phyloP scores from a whole-genome alignment of 2,113 vertebrate species.

The Thamnophis sirtalis region DNA sequence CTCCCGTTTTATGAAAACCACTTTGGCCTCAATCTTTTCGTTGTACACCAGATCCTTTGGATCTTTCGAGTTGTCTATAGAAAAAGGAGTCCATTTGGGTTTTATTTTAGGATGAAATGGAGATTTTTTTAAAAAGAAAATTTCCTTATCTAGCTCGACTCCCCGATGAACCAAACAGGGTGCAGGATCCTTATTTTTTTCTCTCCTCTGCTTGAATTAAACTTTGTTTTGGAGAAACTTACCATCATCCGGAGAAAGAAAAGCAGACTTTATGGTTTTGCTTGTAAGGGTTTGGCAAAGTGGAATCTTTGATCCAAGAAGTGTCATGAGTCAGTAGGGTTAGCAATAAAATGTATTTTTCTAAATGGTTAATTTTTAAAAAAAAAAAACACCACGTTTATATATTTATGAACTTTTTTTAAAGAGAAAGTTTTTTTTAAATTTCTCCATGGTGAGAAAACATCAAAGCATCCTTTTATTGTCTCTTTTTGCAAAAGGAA shows the following conservation, averaged over 20 bases:
- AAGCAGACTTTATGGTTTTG: conserved; percentile 66
- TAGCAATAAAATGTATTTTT: conserved; percentile 72
- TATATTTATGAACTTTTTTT: conserved; percentile 57
- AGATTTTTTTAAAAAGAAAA: conserved; percentile 3
- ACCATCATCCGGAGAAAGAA: conserved; percentile 26
- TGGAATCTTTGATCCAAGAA: background rate
- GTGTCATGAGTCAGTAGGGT: conserved; percentile 33
- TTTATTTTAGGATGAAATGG: conserved; percentile 42
- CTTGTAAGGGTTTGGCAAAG: conserved; percentile 22
- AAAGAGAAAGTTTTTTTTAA: background rate
- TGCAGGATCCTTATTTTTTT: conserved; percentile 15
- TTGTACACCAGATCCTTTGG: conserved; percentile 48
- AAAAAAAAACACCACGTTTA: conserved; percentile 41
- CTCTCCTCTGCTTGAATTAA: background rate
- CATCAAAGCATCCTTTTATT: conserved; percentile 53
- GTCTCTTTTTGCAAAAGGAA: conserved; percentile 63
- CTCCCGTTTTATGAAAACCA: conserved; percentile 58
- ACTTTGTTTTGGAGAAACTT: conserved; percentile 17
- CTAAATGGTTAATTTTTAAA: conserved; percentile 54
- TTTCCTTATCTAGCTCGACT: conserved; percentile 40
- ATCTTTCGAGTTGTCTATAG: conserved; percentile 20
- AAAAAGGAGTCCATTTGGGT: background rate
- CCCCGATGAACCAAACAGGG: conserved; percentile 46
- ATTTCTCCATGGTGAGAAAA: conserved; percentile 51
- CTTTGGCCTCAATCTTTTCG: conserved; percentile 66